phyloP scores from a whole-genome alignment of 2,888 invertebrate species.

The Criorhina ranunculi region DNA sequence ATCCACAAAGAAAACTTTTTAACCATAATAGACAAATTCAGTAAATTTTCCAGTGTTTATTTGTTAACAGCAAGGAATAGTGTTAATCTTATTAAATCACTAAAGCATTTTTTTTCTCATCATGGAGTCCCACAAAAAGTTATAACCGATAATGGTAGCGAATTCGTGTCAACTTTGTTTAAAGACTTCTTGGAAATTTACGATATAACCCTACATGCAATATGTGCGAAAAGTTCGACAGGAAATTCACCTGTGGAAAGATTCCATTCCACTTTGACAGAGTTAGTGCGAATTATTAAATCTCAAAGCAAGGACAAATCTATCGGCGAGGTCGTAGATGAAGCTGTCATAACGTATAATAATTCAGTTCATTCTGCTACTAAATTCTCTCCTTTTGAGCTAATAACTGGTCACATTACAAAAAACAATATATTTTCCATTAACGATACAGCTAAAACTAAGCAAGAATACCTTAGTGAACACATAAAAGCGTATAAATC shows the following conservation, averaged over 20 bases:
- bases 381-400: conserved; percentile 54
- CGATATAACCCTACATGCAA: conserved; percentile 33
- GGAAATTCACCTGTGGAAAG: conserved; percentile 66
- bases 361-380: conserved; percentile 60
- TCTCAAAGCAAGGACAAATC: conserved; percentile 19
- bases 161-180: conserved; percentile 49
- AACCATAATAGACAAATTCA: conserved; percentile 66
- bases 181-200: conserved; percentile 39
- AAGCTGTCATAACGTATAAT: conserved; percentile 51
- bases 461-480: conserved; percentile 46
- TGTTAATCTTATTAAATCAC: conserved; percentile 43
- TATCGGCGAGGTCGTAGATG: conserved; percentile 41
- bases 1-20: conserved; percentile 47
- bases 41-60: conserved; percentile 49
- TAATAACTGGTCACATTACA: conserved; percentile 55
- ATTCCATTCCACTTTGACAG: conserved; percentile 67
- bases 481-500: conserved; percentile 26
- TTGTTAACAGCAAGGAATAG: conserved; percentile 40
- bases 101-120: conserved; percentile 52
- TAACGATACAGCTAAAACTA: background rate
- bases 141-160: conserved; percentile 39
- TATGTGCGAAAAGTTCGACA: conserved; percentile 51
- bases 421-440: conserved; percentile 13
- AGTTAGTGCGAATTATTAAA: conserved; percentile 54
- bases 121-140: conserved; percentile 44